Conservation (phyloP, 2,797 vertebrate genomes). For the Microcaecilia unicolor region DNA sequence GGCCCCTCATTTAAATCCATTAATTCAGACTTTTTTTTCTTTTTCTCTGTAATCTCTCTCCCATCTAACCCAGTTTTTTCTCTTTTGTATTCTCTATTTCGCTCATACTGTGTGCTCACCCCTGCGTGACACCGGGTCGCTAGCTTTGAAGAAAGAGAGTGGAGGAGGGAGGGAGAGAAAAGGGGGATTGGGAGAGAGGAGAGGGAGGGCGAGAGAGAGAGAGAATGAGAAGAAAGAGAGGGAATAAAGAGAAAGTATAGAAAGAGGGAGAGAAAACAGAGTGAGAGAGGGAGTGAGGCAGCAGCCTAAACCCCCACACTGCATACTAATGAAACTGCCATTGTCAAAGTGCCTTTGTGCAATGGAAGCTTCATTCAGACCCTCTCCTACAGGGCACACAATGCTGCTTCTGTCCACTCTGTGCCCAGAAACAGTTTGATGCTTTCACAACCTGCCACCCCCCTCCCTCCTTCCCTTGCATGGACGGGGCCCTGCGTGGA, state of each 20-base stretch:
- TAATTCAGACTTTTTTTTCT: too few species aligned
- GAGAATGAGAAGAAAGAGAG: neutral
- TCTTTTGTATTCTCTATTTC: neutral
- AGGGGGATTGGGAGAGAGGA: neutral
- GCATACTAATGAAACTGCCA: conserved; percentile 46
- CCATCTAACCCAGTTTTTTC: neutral
- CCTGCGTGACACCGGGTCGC: neutral
- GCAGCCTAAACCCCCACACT: conserved; percentile 6
- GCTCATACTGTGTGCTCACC: neutral
- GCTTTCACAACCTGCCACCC: conserved; percentile 27
- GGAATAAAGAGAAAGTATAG: neutral
- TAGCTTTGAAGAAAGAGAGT: neutral
- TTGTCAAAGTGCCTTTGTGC: conserved; percentile 56
- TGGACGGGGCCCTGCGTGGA: neutral
- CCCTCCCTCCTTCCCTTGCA: neutral
- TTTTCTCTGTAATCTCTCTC: too few species aligned
- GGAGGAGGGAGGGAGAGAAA: neutral
- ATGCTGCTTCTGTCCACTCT: conserved; percentile 45
- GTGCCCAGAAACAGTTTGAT: conserved; percentile 42
- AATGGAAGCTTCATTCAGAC: conserved; percentile 44
- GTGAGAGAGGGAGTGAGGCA: too few species aligned
- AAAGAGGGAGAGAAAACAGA: neutral
- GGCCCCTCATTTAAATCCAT: neutral
- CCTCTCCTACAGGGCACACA: conserved; percentile 34
- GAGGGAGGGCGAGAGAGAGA: neutral